phyloP scores from a whole-genome alignment of 2,113 vertebrate species.

The Neomonachus schauinslandi region DNA sequence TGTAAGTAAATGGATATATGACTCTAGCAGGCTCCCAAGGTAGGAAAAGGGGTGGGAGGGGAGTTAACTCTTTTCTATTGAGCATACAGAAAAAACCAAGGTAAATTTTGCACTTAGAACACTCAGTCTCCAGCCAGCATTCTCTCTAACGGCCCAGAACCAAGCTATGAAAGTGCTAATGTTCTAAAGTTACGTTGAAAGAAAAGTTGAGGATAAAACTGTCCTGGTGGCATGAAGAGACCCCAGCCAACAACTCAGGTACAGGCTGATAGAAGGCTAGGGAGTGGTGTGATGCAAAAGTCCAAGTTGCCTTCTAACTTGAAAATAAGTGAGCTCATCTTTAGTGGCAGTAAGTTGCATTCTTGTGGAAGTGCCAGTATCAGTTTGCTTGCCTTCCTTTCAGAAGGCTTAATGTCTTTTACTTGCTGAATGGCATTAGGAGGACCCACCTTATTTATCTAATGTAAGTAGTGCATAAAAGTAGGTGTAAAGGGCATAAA shows the following conservation, averaged over 20 bases:
- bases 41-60: neutral
- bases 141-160: neutral
- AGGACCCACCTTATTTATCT: neutral
- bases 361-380: neutral
- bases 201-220: neutral
- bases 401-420: neutral
- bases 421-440: neutral
- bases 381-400: neutral
- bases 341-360: neutral
- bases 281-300: neutral
- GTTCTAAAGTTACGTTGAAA: neutral
- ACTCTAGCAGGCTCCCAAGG: neutral
- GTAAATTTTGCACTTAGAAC: neutral
- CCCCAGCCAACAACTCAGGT: neutral
- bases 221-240: neutral
- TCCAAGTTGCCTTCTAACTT: neutral
- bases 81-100: neutral
- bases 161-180: neutral
- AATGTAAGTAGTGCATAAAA: neutral
- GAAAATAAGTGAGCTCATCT: neutral
- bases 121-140: neutral
- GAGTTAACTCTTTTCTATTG: neutral
- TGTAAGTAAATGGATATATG: neutral
- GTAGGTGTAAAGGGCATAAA: neutral
- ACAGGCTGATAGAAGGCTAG: neutral